Percentiles rank a stretch among this genome's conserved stretches.
These are phyloP conservation scores for Scartelaos histophorus DNA, from an alignment of 2,113 vertebrate genomes.

Conservation along the genomic window DNA sequence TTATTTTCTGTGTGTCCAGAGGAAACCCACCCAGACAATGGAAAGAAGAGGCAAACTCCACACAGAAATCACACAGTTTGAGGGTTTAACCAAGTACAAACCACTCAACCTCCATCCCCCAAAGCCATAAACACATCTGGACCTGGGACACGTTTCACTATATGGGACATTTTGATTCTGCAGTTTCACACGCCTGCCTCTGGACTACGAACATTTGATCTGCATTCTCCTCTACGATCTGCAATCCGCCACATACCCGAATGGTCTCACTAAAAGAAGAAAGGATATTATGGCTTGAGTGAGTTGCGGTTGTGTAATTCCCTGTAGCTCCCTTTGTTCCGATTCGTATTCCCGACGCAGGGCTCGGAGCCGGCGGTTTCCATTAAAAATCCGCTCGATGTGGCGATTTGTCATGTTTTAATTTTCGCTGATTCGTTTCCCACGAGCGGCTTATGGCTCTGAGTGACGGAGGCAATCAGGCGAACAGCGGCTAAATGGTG, in stretches of 20 bases:
- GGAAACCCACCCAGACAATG: no score
- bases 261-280: neutral
- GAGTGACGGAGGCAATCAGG: constrained; percentile 66
- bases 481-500: constrained; percentile 46
- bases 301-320: neutral
- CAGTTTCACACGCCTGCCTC: no score
- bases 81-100: no score
- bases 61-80: no score
- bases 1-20: no score
- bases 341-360: neutral
- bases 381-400: constrained; percentile 13
- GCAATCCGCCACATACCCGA: neutral
- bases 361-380: neutral
- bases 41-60: no score
- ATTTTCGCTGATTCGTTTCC: neutral
- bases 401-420: constrained; percentile 14
- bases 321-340: neutral
- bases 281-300: neutral
- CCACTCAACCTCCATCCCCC: no score
- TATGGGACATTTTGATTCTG: no score
- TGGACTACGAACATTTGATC: neutral
- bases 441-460: constrained; percentile 35
- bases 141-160: no score
- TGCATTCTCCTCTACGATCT: neutral
- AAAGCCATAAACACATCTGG: no score